Base-by-base conservation (phyloP, 2,797 vertebrate species). In the Malurus leucopterus region DNA sequence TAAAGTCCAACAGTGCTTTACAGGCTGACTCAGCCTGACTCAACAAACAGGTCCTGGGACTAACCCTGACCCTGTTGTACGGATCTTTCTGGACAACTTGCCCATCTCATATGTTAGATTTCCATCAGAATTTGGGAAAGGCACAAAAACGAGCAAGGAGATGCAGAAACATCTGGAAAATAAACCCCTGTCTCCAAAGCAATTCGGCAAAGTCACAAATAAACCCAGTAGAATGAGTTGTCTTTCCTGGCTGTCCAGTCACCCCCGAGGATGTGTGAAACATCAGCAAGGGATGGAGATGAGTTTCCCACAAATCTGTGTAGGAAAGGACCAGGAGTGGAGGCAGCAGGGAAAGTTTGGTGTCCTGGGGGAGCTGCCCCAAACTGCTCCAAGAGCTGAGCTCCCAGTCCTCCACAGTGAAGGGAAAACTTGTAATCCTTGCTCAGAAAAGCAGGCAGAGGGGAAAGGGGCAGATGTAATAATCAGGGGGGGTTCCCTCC, bases 171-270 rank as follows among this genome's bases (percentile, higher is more conserved):
- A 81, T 69, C 36, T 54, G 30, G 59, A 78, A 72, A 87, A 64
- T 1, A 47, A 90, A 36, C 7, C 4, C 13, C 18, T 58, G 49
- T 19, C 51, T 62, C n/a, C 34, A 83, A 83, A 91, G 77, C 29
- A 67, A 68, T 10, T 64, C 13, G 50, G 20, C 34, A 4, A 76
- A 73, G 14, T 74, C 59, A 81, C 67, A 59, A 40, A 55, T 9
- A n/a, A 90, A 12, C 13, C 36, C 55, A 58, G 51, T 1, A 59
- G 53, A 51, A 91, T 75, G 67, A 92, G 59, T 40, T 18, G 77
- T 75, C 69, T 85, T 87, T 93, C 82, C 70, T 75, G 85, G 51
- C 73, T 87, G 64, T 15, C 41, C 44, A 46, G 70, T 26, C 43
- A 63, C 76, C 29, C 91, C 92, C 89, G 51, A 81, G 76, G 51